Conservation (phyloP, 2,113 vertebrate species). For the Elgaria multicarinata region DNA sequence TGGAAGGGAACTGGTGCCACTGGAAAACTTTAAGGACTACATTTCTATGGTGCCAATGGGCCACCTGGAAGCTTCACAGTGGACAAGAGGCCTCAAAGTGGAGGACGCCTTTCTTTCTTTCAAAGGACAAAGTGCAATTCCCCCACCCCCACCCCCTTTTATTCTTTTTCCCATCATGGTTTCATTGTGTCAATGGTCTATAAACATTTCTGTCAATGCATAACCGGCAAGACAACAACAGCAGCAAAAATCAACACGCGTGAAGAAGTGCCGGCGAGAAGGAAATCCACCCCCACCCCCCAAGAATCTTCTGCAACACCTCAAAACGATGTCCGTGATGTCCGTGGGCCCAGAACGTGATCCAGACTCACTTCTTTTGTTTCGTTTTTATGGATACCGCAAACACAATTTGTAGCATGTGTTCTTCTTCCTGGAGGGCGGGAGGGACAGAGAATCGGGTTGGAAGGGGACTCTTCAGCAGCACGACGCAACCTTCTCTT, state of each 20-base stretch:
- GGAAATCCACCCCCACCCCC: conserved; percentile 61
- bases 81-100: conserved; percentile 43
- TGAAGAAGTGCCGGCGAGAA: conserved; percentile 64
- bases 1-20: conserved; percentile 64
- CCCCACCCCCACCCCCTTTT: no score
- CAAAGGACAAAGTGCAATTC: conserved; percentile 73
- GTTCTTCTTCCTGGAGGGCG: conserved; percentile 6
- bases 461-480: conserved; percentile 11
- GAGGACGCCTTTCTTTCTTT: conserved; percentile 65
- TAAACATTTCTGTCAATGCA: conserved; percentile 77
- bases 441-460: not conserved
- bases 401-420: conserved; percentile 8
- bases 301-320: conserved; percentile 54
- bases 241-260: not conserved
- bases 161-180: conserved; percentile 49
- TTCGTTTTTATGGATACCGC: not conserved
- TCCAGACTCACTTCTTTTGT: not conserved
- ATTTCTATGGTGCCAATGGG: conserved; percentile 22
- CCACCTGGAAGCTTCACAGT: conserved; percentile 43
- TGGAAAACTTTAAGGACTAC: conserved; percentile 54
- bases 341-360: conserved; percentile 24
- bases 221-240: conserved; percentile 69
- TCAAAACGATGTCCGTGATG: conserved; percentile 34
- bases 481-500: not conserved
- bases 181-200: conserved; percentile 68